Evolutionary conservation across 2,113 vertebrate genomes (phyloP).

Genomic region (Tachuris rubrigastra): DNA sequence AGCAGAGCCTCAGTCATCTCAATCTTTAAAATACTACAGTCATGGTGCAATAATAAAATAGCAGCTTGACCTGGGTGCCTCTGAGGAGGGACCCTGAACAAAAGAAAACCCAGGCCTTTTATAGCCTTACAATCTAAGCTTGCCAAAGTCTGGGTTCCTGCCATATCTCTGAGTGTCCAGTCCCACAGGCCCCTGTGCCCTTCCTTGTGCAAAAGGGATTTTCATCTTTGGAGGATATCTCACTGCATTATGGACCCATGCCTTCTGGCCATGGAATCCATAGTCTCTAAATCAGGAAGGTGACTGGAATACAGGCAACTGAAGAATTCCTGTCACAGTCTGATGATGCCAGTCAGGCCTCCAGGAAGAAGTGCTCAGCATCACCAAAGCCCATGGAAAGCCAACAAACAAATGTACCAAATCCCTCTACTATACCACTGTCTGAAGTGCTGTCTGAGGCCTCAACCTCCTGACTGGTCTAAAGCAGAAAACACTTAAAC

Average conservation of each 20-base stretch:
- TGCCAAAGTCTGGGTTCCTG: too few species aligned
- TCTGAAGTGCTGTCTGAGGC: neutral
- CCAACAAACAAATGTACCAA: fast-evolving
- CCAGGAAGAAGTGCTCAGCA: neutral
- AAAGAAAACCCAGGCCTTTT: too few species aligned
- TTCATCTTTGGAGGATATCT: neutral
- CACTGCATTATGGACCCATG: neutral
- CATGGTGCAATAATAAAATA: too few species aligned
- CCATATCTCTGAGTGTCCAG: too few species aligned
- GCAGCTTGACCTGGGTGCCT: too few species aligned
- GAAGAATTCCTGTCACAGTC: too few species aligned
- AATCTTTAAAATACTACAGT: too few species aligned
- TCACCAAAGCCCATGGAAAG: neutral
- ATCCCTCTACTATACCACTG: neutral
- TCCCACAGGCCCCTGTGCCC: neutral
- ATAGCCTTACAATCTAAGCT: too few species aligned
- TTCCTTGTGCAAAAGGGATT: neutral
- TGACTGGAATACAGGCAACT: too few species aligned
- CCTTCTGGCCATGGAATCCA: neutral
- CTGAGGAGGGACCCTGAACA: too few species aligned
- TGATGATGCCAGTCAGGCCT: too few species aligned
- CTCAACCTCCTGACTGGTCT: neutral
- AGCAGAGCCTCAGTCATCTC: too few species aligned
- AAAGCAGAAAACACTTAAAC: neutral
- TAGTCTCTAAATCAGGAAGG: neutral